phyloP scores from a whole-genome alignment of 2,888 invertebrate species.

The Elaeidobius kamerunicus region DNA sequence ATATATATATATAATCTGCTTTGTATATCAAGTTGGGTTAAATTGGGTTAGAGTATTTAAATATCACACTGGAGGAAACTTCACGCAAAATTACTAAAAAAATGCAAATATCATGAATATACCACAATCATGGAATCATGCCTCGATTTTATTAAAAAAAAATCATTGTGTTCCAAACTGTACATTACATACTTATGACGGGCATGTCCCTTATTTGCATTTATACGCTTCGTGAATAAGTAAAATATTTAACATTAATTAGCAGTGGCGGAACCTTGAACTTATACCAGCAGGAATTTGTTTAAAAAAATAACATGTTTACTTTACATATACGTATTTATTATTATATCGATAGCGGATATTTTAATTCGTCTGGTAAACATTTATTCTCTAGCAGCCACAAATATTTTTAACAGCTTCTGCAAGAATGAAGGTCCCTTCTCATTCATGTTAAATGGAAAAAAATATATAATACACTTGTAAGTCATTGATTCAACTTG shows the following conservation, averaged over 20 bases:
- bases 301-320: constrained; percentile 14
- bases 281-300: constrained; percentile 10
- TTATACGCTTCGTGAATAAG: background rate
- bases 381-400: background rate
- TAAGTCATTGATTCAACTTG: background rate
- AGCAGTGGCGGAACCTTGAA: constrained; percentile 9
- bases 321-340: background rate
- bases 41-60: background rate
- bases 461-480: background rate
- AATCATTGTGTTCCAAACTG: too few species aligned
- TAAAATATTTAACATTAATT: constrained; percentile 1
- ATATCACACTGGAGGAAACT: background rate
- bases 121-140: too few species aligned
- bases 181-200: too few species aligned
- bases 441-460: background rate
- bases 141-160: too few species aligned
- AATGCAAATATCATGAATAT: too few species aligned
- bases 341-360: background rate
- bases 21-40: too few species aligned
- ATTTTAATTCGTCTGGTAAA: background rate
- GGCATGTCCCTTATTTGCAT: background rate
- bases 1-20: too few species aligned
- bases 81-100: background rate
- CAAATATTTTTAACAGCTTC: background rate
- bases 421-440: too few species aligned